phyloP scores from a whole-genome alignment of 2,888 invertebrate genomes.

The Heliconius cydno region DNA sequence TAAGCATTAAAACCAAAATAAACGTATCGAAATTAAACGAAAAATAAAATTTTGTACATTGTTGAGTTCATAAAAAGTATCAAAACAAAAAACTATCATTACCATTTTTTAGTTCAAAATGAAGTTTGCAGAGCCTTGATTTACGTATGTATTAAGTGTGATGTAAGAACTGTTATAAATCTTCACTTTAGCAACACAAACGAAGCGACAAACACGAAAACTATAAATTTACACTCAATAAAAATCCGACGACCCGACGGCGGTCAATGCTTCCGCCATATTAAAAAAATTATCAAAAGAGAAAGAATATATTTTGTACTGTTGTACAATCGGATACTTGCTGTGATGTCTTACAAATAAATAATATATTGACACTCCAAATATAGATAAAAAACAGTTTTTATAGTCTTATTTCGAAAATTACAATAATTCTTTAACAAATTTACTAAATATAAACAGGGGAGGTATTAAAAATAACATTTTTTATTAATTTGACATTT shows the following conservation, averaged over 20 bases:
- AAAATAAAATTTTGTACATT: slow-evolving; percentile 69
- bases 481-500: neutral
- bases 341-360: neutral
- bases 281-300: slow-evolving; percentile 74
- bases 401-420: neutral
- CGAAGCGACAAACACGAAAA: slow-evolving; percentile 59
- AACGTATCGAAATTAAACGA: slow-evolving; percentile 53
- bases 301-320: slow-evolving; percentile 60
- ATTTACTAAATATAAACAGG: neutral
- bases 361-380: neutral
- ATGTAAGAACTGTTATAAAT: slow-evolving; percentile 49
- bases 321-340: slow-evolving; percentile 50
- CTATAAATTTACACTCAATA: slow-evolving; percentile 62
- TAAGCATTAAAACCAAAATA: slow-evolving; percentile 44
- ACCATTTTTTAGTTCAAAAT: slow-evolving; percentile 76
- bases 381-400: neutral
- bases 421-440: neutral
- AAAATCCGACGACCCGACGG: slow-evolving; percentile 76
- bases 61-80: slow-evolving; percentile 82
- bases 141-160: slow-evolving; percentile 47
- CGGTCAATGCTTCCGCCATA: slow-evolving; percentile 83
- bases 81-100: slow-evolving; percentile 85
- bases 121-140: slow-evolving; percentile 49
- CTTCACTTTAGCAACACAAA: slow-evolving; percentile 63
- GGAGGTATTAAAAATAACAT: neutral